Evolutionary conservation across 2,797 vertebrate genomes (phyloP).

Genomic region (Rhinella marina): DNA sequence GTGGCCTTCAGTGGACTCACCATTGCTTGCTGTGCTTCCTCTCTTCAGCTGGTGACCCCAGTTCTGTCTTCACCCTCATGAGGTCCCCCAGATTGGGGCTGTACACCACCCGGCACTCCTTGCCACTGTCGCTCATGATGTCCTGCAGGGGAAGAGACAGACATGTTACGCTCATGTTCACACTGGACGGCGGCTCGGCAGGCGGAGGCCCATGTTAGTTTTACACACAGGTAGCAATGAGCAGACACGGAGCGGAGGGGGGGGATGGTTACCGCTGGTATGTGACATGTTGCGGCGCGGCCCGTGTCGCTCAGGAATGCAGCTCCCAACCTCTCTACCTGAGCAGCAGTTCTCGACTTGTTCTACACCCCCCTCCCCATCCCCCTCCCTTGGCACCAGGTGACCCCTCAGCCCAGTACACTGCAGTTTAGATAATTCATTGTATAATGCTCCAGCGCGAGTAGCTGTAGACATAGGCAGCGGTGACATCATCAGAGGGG

Average conservation of each 20-base stretch:
- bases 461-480: neutral
- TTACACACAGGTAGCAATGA: neutral
- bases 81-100: constrained; percentile 78
- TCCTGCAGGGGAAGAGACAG: constrained; percentile 69
- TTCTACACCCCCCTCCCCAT: neutral
- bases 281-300: constrained; percentile 37
- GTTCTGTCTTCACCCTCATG: constrained; percentile 79
- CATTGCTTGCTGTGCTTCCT: constrained; percentile 79
- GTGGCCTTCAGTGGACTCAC: constrained; percentile 65
- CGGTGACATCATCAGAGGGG: neutral
- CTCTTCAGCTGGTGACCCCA: constrained; percentile 73
- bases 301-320: constrained; percentile 53
- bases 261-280: constrained; percentile 49
- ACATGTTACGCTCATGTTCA: constrained; percentile 28
- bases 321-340: neutral
- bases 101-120: constrained; percentile 75
- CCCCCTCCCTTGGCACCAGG: neutral
- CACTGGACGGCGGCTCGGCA: neutral
- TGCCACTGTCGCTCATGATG: constrained; percentile 81
- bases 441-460: neutral
- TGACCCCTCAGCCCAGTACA: constrained; percentile 8
- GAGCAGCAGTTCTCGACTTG: constrained; percentile 45
- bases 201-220: constrained; percentile 3
- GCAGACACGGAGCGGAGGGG: neutral
- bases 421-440: neutral